Evolutionary conservation across 2,888 invertebrate species (phyloP).

Genomic region (Catonia carolina): DNA sequence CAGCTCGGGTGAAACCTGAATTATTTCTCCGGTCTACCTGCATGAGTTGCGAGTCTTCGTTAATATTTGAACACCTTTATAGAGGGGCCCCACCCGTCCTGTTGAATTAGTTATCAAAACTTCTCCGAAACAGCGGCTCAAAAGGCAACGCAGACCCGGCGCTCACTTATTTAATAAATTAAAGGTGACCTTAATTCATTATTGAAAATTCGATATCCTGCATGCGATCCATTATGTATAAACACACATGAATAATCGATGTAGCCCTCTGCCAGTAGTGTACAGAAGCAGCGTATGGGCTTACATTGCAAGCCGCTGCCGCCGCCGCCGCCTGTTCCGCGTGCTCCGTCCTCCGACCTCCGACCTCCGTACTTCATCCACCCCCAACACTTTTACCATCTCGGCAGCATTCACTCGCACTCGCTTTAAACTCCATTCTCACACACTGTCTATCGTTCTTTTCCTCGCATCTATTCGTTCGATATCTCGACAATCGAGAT

Average conservation of each 20-base stretch:
- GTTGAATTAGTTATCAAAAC: slow-evolving; percentile 32
- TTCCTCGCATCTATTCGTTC: too few species aligned
- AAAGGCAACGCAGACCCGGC: slow-evolving; percentile 28
- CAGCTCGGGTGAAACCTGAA: slow-evolving; percentile 32
- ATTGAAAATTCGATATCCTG: slow-evolving; percentile 35
- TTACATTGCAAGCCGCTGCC: too few species aligned
- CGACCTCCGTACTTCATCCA: too few species aligned
- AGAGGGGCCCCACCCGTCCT: slow-evolving; percentile 25
- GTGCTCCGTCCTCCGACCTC: too few species aligned
- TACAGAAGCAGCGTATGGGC: neutral
- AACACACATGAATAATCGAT: neutral
- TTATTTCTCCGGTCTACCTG: slow-evolving; percentile 34
- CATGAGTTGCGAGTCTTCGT: slow-evolving; percentile 33
- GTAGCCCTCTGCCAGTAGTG: neutral
- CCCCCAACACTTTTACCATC: too few species aligned
- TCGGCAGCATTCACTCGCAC: too few species aligned
- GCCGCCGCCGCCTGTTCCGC: too few species aligned
- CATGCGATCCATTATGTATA: slow-evolving; percentile 17
- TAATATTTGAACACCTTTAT: slow-evolving; percentile 34
- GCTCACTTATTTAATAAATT: slow-evolving; percentile 33
- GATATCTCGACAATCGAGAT: too few species aligned
- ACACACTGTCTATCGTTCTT: too few species aligned
- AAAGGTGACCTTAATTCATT: slow-evolving; percentile 33
- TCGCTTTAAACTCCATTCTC: too few species aligned
- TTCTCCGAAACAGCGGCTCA: slow-evolving; percentile 32